Conservation (phyloP, 1,140 invertebrate species). For the Drosophila kikkawai region DNA sequence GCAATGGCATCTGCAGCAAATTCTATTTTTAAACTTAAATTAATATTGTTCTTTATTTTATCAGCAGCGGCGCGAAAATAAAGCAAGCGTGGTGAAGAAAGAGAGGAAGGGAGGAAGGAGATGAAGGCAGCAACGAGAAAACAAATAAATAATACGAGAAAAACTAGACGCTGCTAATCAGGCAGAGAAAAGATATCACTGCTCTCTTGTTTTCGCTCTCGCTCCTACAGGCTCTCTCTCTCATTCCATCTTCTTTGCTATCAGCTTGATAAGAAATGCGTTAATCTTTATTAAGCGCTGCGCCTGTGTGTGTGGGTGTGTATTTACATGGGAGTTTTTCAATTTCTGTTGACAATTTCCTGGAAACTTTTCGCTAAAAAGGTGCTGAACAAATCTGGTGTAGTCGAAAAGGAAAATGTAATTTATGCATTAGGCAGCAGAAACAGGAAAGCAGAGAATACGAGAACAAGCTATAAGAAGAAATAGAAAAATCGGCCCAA, state of each 20-base stretch:
- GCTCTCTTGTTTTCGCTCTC: slow-evolving; percentile 8
- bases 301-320: slow-evolving; percentile 26
- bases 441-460: slow-evolving; percentile 60
- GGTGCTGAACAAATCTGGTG: slow-evolving; percentile 37
- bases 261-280: slow-evolving; percentile 82
- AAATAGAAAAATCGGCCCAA: slow-evolving; percentile 33
- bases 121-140: slow-evolving; percentile 54
- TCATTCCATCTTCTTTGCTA: slow-evolving; percentile 49
- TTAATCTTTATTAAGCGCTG: slow-evolving; percentile 80
- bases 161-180: slow-evolving; percentile 69
- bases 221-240: neutral
- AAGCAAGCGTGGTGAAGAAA: slow-evolving; percentile 28
- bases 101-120: neutral
- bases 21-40: slow-evolving; percentile 83
- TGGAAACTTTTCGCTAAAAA: slow-evolving; percentile 55
- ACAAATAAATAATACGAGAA: slow-evolving; percentile 79
- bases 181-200: slow-evolving; percentile 46
- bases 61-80: slow-evolving; percentile 78
- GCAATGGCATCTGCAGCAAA: slow-evolving; percentile 78
- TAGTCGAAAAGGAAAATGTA: slow-evolving; percentile 51
- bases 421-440: slow-evolving; percentile 59
- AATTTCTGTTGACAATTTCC: slow-evolving; percentile 66
- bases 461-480: slow-evolving; percentile 34
- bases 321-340: slow-evolving; percentile 56
- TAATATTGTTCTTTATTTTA: slow-evolving; percentile 84